Percentiles rank a stretch among this genome's conserved stretches.
Conservation (phyloP, 1,140 invertebrate species). For the Drosophila leontia region DNA sequence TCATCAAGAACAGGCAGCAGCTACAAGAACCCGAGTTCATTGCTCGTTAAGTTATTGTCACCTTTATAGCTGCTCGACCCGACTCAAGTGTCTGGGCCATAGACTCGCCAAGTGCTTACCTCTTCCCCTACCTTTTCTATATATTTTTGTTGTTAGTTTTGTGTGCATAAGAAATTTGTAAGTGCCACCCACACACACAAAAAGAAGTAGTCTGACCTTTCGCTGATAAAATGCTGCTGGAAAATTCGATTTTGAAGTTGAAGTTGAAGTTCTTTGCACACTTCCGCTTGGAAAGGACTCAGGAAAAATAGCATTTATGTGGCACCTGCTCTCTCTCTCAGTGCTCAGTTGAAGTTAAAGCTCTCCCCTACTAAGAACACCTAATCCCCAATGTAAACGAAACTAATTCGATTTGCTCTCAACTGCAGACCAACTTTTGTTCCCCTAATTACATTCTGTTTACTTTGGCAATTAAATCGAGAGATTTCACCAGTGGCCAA, state of each 20-base stretch:
- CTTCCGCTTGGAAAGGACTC: constrained; percentile 20
- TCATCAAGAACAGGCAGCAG: constrained; percentile 44
- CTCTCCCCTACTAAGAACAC: constrained; percentile 40
- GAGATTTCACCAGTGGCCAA: constrained; percentile 8
- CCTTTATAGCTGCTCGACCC: constrained; percentile 66
- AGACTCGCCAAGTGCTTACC: constrained; percentile 60
- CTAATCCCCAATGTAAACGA: constrained; percentile 68
- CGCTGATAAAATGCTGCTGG: constrained; percentile 16
- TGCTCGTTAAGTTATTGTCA: constrained; percentile 84
- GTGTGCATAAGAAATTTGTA: constrained; percentile 61
- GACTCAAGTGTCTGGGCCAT: constrained; percentile 72
- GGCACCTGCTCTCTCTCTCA: constrained; percentile 24
- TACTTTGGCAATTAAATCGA: constrained; percentile 48
- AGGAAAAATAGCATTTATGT: constrained; percentile 33
- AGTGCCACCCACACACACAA: not conserved
- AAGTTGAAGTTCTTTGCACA: constrained; percentile 18
- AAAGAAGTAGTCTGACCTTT: constrained; percentile 37
- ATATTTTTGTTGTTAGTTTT: constrained; percentile 46
- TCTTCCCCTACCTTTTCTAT: constrained; percentile 30
- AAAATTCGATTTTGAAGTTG: constrained; percentile 37
- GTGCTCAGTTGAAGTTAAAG: constrained; percentile 2
- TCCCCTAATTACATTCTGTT: constrained; percentile 48
- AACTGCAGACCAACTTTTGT: constrained; percentile 52
- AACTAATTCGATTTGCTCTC: constrained; percentile 68
- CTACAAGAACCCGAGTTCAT: constrained; percentile 63